Percentiles rank a stretch among this genome's conserved stretches.
Conservation (phyloP, 2,797 vertebrate genomes). For the Paguma larvata region DNA sequence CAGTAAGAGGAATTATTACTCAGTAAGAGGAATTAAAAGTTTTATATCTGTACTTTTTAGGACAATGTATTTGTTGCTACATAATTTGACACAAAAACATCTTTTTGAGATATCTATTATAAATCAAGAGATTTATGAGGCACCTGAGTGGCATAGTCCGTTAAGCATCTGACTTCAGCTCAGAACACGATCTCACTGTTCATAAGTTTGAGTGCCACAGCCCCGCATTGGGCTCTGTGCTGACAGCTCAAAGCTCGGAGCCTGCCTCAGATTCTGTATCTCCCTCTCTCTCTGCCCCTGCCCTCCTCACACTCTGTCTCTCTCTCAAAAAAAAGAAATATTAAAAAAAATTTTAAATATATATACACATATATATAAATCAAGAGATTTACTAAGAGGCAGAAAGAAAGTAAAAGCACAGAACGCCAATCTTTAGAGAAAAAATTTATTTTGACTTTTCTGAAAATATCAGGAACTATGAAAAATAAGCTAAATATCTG, state of each 20-base stretch:
- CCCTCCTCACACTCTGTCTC: too few species aligned
- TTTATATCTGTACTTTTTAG: constrained; percentile 37
- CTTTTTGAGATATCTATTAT: background rate
- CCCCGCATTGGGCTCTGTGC: too few species aligned
- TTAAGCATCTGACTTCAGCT: too few species aligned
- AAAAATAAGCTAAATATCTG: constrained; percentile 63
- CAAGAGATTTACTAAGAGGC: constrained; percentile 52
- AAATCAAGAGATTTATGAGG: constrained; percentile 42
- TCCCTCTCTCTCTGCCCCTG: too few species aligned
- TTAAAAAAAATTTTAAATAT: too few species aligned
- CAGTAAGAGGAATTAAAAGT: background rate
- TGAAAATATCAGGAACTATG: constrained; percentile 69
- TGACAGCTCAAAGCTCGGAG: too few species aligned
- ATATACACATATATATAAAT: background rate
- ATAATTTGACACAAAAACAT: background rate
- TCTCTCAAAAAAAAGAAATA: too few species aligned
- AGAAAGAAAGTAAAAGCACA: constrained; percentile 56
- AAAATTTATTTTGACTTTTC: constrained; percentile 73
- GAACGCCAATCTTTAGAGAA: constrained; percentile 56
- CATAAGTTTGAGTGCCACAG: too few species aligned
- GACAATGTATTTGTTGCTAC: background rate
- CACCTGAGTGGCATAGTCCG: too few species aligned
- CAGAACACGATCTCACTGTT: too few species aligned
- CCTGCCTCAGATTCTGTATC: too few species aligned
- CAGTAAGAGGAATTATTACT: background rate